Percentiles rank a stretch among this genome's conserved stretches.
These are phyloP conservation scores for Oncorhynchus gorbuscha DNA, from an alignment of 2,113 vertebrate genomes.

Conservation along the genomic window DNA sequence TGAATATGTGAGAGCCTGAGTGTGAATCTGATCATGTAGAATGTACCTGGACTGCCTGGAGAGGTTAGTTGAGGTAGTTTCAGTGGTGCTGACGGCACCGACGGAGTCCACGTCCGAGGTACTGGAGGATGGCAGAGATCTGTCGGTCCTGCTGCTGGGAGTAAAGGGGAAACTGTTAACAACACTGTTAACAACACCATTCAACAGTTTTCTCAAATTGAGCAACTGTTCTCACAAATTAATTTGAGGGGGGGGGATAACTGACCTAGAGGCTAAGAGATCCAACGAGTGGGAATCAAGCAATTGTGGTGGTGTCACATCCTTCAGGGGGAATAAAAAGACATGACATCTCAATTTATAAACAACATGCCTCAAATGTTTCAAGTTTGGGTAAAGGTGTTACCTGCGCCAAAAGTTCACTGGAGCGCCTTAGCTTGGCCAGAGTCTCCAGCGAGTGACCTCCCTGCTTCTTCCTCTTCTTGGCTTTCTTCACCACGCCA, in stretches of 20 bases:
- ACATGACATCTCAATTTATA: background rate
- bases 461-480: slow-evolving; percentile 86
- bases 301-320: slow-evolving; percentile 51
- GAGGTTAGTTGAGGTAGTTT: slow-evolving; percentile 99
- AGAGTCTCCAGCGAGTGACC: slow-evolving; percentile 82
- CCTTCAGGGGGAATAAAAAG: slow-evolving; percentile 44
- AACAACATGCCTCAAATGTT: background rate
- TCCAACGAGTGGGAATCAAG: slow-evolving; percentile 81
- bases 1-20: background rate
- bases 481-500: slow-evolving; percentile 81
- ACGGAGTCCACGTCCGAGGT: slow-evolving; percentile 94
- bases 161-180: background rate
- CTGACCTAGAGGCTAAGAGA: slow-evolving; percentile 83
- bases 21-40: background rate
- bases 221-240: background rate
- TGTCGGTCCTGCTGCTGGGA: slow-evolving; percentile 79
- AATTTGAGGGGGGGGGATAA: background rate
- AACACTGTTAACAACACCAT: slow-evolving; percentile 11
- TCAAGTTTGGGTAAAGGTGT: background rate
- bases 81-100: slow-evolving; percentile 89
- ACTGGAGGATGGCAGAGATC: slow-evolving; percentile 84
- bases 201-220: slow-evolving; percentile 23
- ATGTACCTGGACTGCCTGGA: slow-evolving; percentile 91
- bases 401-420: slow-evolving; percentile 68
- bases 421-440: slow-evolving; percentile 67